phyloP scores from a whole-genome alignment of 2,797 vertebrate species.

The Monodelphis domestica region DNA sequence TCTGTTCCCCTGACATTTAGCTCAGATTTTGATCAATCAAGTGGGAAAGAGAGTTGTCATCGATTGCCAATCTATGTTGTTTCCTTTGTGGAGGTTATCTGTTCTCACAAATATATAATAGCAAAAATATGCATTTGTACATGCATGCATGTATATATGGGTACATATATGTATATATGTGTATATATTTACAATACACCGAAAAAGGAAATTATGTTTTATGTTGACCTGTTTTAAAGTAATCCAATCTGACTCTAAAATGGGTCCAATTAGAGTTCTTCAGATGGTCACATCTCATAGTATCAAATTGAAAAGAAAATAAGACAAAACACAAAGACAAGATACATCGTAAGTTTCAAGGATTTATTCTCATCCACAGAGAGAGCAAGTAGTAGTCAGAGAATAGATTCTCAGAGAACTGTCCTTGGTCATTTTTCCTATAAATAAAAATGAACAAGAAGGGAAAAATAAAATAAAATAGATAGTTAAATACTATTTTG shows the following conservation, averaged over 20 bases:
- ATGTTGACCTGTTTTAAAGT: conserved; percentile 41
- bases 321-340: too few species aligned
- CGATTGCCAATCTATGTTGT: neutral
- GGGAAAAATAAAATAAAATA: too few species aligned
- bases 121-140: conserved; percentile 1
- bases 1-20: neutral
- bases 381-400: too few species aligned
- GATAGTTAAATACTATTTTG: too few species aligned
- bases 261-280: conserved; percentile 44
- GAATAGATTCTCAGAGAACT: too few species aligned
- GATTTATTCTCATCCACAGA: too few species aligned
- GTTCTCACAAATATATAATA: neutral
- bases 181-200: conserved; percentile 22
- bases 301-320: too few species aligned
- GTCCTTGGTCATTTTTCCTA: too few species aligned
- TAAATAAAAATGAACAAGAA: too few species aligned
- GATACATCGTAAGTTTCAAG: too few species aligned
- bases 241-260: conserved; percentile 35
- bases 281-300: too few species aligned
- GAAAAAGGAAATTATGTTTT: conserved; percentile 18
- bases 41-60: neutral
- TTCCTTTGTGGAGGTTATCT: neutral
- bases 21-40: neutral
- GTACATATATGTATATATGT: too few species aligned
- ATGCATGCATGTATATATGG: neutral